Percentiles rank a stretch among this genome's conserved stretches.
phyloP scores from a whole-genome alignment of 2,113 vertebrate species.

The Anarhynchus alexandrinus region DNA sequence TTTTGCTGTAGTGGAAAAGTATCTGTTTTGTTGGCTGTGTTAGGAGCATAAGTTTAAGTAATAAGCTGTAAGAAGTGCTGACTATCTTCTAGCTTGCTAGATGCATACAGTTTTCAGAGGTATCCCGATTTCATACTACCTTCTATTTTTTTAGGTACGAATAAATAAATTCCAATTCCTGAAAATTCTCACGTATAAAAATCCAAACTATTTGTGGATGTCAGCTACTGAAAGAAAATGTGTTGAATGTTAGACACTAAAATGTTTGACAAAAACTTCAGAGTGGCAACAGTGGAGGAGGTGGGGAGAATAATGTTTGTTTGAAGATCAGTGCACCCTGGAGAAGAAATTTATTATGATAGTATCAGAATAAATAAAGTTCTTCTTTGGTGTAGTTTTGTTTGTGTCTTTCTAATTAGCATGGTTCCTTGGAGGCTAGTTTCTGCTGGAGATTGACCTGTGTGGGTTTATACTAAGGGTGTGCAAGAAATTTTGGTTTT shows the following conservation, averaged over 20 bases:
- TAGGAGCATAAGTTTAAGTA: neutral
- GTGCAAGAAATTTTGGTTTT: neutral
- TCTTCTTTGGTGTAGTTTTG: constrained; percentile 10
- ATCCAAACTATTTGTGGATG: neutral
- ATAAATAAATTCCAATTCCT: neutral
- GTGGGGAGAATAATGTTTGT: constrained; percentile 27
- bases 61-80: neutral
- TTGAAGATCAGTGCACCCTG: constrained; percentile 51
- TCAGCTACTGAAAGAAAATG: neutral
- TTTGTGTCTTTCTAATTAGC: constrained; percentile 51
- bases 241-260: neutral
- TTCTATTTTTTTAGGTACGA: neutral
- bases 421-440: neutral
- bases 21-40: neutral
- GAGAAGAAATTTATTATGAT: constrained; percentile 54
- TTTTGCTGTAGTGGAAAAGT: neutral
- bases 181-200: neutral
- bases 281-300: neutral
- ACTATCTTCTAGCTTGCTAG: neutral
- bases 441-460: constrained; percentile 14
- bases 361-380: constrained; percentile 52
- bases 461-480: neutral
- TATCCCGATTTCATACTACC: neutral
- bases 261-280: neutral
- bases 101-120: neutral